Evolutionary conservation across 2,888 invertebrate species (phyloP).

Genomic region (Dyspetes luteomarginatus): DNA sequence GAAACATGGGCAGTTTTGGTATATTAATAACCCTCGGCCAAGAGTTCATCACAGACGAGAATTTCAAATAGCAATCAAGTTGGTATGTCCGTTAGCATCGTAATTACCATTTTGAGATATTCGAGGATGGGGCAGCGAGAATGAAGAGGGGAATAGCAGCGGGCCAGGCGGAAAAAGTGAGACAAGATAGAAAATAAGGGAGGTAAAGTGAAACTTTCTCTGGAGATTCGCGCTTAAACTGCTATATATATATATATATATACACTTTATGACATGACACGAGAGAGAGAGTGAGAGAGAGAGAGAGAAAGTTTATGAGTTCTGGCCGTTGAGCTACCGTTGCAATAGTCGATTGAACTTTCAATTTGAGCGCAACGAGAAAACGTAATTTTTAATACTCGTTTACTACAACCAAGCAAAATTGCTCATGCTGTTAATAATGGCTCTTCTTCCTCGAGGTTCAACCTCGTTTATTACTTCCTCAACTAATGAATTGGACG

Average conservation of each 20-base stretch:
- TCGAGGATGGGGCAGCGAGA: constrained; percentile 30
- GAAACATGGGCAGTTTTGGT: constrained; percentile 24
- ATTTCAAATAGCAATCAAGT: constrained; percentile 77
- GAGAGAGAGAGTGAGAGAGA: too few species aligned
- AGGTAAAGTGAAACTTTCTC: constrained; percentile 42
- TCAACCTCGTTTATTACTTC: constrained; percentile 20
- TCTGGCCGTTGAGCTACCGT: constrained; percentile 22
- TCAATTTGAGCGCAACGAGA: constrained; percentile 61
- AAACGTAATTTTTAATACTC: constrained; percentile 66
- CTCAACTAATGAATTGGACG: constrained; percentile 32
- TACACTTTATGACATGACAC: constrained; percentile 65
- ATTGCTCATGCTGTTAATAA: constrained; percentile 59
- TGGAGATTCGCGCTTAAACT: constrained; percentile 63
- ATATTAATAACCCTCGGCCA: constrained; percentile 72
- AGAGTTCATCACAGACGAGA: constrained; percentile 74
- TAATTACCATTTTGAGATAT: constrained; percentile 68
- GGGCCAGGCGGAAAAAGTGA: constrained; percentile 3
- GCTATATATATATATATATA: constrained; percentile 43
- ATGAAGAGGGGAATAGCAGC: background rate
- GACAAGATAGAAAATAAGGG: constrained; percentile 21
- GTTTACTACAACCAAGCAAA: constrained; percentile 37
- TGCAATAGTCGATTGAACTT: constrained; percentile 63
- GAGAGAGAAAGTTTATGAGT: constrained; percentile 69
- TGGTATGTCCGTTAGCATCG: constrained; percentile 70
- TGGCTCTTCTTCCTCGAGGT: constrained; percentile 21